Percentiles rank a stretch among this genome's conserved stretches.
Conservation (phyloP, 2,888 invertebrate genomes). For the Idaea aversata region DNA sequence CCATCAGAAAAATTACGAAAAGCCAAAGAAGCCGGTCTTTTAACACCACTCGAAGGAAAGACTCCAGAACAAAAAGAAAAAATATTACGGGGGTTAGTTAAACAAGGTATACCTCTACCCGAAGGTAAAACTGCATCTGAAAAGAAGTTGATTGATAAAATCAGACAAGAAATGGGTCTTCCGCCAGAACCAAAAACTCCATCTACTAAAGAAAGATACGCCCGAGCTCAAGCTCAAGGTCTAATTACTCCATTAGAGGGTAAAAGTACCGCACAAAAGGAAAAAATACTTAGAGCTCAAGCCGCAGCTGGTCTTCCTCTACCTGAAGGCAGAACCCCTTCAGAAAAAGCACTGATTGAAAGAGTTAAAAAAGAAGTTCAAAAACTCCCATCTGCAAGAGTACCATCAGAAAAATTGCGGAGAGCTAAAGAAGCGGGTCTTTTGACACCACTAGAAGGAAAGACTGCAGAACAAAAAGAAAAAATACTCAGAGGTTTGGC, state of each 20-base stretch:
- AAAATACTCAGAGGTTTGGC: conserved; percentile 29
- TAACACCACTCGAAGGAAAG: conserved; percentile 32
- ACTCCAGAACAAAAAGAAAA: conserved; percentile 32
- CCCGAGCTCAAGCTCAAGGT: conserved; percentile 26
- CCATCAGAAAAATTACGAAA: conserved; percentile 24
- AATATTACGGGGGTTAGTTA: conserved; percentile 29
- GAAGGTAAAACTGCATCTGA: conserved; percentile 34
- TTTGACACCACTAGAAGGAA: conserved; percentile 33
- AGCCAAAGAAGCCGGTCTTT: conserved; percentile 30
- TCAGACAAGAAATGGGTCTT: conserved; percentile 29
- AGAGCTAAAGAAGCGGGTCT: conserved; percentile 28
- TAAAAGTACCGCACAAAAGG: conserved; percentile 29
- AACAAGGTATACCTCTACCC: conserved; percentile 31
- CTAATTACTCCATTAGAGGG: conserved; percentile 29
- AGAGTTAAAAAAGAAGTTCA: conserved; percentile 26
- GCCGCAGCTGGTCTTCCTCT: conserved; percentile 32
- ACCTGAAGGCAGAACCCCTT: conserved; percentile 40
- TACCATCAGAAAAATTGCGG: conserved; percentile 26
- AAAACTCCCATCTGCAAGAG: conserved; percentile 14
- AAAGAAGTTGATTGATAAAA: conserved; percentile 29
- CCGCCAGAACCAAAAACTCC: conserved; percentile 34
- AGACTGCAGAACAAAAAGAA: conserved; percentile 33
- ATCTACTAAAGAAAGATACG: conserved; percentile 27
- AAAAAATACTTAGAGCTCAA: conserved; percentile 29
- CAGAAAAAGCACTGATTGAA: conserved; percentile 36